Conservation (phyloP, 1,140 invertebrate species). For the Olivierus martensii region DNA sequence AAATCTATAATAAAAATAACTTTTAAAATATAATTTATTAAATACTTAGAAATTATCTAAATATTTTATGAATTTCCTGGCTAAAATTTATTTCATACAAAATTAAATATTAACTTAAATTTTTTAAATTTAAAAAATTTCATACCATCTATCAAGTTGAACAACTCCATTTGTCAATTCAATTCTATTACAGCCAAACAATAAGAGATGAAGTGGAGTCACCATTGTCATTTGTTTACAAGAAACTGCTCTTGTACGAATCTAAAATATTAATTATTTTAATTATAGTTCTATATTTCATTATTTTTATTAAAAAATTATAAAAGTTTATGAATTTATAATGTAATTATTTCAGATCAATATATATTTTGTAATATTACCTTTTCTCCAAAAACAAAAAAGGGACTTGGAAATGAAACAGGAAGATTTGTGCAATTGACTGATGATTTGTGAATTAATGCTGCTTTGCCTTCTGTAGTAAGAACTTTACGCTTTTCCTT, state of each 20-base stretch:
- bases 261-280: slow-evolving; percentile 33
- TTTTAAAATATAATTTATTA: too few relatives aligned
- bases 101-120: too few relatives aligned
- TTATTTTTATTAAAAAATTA: too few relatives aligned
- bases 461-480: slow-evolving; percentile 86
- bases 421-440: slow-evolving; percentile 75
- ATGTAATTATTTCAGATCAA: too few relatives aligned
- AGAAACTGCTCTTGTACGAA: slow-evolving; percentile 85
- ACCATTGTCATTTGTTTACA: slow-evolving; percentile 98
- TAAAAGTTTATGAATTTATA: too few relatives aligned
- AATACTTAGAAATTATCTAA: too few relatives aligned
- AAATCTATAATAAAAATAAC: too few relatives aligned
- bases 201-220: slow-evolving; percentile 75
- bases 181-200: slow-evolving; percentile 82
- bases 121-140: background rate
- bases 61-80: too few relatives aligned
- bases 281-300: too few relatives aligned
- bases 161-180: slow-evolving; percentile 45
- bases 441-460: slow-evolving; percentile 90
- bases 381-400: slow-evolving; percentile 97
- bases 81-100: too few relatives aligned
- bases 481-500: slow-evolving; percentile 91
- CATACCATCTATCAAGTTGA: slow-evolving; percentile 65
- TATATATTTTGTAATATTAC: slow-evolving; percentile 31
- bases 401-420: slow-evolving; percentile 76